Evolutionary conservation across 2,113 vertebrate genomes (phyloP).

Genomic region (Gopherus flavomarginatus): DNA sequence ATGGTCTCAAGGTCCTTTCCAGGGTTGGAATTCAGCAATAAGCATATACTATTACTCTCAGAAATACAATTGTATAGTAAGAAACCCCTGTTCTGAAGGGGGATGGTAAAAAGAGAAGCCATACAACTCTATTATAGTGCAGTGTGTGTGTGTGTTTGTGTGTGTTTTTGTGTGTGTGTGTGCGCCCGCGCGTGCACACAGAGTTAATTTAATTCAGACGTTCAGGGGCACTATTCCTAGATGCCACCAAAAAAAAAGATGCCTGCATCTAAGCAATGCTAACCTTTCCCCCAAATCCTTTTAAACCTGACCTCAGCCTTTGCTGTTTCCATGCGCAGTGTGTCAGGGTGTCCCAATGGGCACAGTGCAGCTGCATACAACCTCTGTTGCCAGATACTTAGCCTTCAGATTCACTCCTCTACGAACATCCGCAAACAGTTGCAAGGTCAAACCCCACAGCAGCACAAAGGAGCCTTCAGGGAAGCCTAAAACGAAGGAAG

Average conservation of each 20-base stretch:
- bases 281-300: background rate
- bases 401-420: background rate
- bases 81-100: background rate
- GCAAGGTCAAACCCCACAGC: constrained; percentile 17
- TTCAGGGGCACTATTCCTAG: fast-evolving
- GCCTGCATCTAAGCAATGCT: background rate
- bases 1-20: background rate
- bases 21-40: background rate
- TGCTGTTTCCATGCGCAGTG: fast-evolving
- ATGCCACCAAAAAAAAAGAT: background rate
- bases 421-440: background rate
- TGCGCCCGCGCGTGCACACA: background rate
- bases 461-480: background rate
- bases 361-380: background rate
- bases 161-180: no score
- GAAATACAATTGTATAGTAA: fast-evolving
- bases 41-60: background rate
- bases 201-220: background rate
- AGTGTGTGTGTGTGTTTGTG: background rate
- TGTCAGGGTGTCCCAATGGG: background rate
- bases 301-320: background rate
- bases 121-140: fast-evolving
- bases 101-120: fast-evolving
- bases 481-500: background rate
- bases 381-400: background rate